Conservation (phyloP, 2,797 vertebrate genomes). For the Labeo calbasu region DNA sequence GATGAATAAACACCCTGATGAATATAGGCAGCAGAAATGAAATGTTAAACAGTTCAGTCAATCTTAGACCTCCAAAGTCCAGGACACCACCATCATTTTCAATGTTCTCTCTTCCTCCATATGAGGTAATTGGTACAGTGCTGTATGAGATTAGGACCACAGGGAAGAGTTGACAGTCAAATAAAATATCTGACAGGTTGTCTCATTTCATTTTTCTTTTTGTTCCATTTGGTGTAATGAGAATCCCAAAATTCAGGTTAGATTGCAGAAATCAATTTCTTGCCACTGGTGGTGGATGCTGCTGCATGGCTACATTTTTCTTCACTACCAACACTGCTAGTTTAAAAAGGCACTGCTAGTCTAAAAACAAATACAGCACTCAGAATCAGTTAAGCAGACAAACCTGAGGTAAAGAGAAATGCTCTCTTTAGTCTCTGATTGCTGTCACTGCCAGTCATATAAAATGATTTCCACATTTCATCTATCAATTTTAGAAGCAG, state of each 20-base stretch:
- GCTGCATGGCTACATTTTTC: slow-evolving; percentile 51
- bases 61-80: slow-evolving; percentile 59
- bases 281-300: slow-evolving; percentile 66
- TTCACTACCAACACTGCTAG: not conserved
- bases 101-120: slow-evolving; percentile 29
- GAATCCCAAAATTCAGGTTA: slow-evolving; percentile 57
- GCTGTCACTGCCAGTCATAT: not conserved
- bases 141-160: slow-evolving; percentile 67
- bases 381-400: slow-evolving; percentile 57
- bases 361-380: slow-evolving; percentile 57
- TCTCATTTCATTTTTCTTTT: slow-evolving; percentile 66
- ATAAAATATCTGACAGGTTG: slow-evolving; percentile 70
- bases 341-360: slow-evolving; percentile 6
- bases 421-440: not conserved
- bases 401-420: slow-evolving; percentile 36
- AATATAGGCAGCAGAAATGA: slow-evolving; percentile 38
- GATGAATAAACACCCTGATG: slow-evolving; percentile 38
- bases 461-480: not conserved
- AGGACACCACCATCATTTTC: slow-evolving; percentile 58
- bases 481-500: slow-evolving; percentile 1
- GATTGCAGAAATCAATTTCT: slow-evolving; percentile 70
- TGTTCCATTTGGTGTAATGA: slow-evolving; percentile 66
- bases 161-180: slow-evolving; percentile 73
- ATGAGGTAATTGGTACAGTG: slow-evolving; percentile 67
- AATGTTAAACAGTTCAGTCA: slow-evolving; percentile 20